Conservation (phyloP, 1,140 invertebrate genomes). For the Cheumatopsyche charites region DNA sequence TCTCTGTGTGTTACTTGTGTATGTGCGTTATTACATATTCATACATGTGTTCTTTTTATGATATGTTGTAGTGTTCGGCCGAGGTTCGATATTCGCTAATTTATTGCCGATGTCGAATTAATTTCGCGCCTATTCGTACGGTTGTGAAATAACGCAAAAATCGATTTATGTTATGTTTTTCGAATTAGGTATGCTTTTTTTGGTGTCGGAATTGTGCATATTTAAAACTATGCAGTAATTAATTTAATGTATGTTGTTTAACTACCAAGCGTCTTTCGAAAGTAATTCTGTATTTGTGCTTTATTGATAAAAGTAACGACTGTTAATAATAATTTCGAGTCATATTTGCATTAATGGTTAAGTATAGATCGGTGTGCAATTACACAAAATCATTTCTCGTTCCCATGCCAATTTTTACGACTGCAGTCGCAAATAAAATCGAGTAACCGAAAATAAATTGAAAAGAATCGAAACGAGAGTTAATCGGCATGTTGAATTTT, state of each 20-base stretch:
- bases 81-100: background rate
- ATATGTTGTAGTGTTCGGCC: background rate
- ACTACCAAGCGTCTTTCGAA: too few relatives aligned
- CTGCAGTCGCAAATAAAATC: background rate
- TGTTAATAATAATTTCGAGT: too few relatives aligned
- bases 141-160: conserved; percentile 2
- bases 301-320: too few relatives aligned
- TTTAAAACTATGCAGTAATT: too few relatives aligned
- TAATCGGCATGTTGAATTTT: background rate
- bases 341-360: background rate
- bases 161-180: conserved; percentile 21
- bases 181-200: conserved; percentile 29
- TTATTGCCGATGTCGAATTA: conserved; percentile 14
- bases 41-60: background rate
- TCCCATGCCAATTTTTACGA: conserved; percentile 4
- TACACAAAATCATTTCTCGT: background rate
- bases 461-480: background rate
- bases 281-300: too few relatives aligned
- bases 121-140: conserved; percentile 11
- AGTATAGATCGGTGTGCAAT: too few relatives aligned
- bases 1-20: background rate
- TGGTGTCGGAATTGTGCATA: too few relatives aligned
- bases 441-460: too few relatives aligned
- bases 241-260: too few relatives aligned
- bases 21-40: background rate